Conservation (phyloP, 2,797 vertebrate species). For the Neosalanx taihuensis region DNA sequence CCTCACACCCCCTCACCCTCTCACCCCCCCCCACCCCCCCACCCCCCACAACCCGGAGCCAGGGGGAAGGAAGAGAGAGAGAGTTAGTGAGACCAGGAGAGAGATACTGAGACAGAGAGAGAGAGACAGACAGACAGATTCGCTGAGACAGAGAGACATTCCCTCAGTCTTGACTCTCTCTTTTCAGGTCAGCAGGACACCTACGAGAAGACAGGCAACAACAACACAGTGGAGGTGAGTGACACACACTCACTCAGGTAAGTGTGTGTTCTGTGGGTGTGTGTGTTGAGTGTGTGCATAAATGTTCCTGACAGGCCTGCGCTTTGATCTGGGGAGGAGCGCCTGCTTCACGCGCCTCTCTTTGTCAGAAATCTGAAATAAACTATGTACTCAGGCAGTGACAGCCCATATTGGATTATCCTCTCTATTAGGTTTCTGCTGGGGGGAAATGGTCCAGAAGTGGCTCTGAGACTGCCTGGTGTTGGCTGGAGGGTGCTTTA, state of each 20-base stretch:
- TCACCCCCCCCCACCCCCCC: neutral
- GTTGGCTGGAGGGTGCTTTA: constrained; percentile 46
- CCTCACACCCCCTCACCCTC: neutral
- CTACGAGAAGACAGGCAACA: constrained; percentile 86
- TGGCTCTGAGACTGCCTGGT: neutral
- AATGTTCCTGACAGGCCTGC: neutral
- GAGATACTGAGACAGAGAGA: neutral
- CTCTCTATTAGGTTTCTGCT: too few relatives aligned
- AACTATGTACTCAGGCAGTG: too few relatives aligned
- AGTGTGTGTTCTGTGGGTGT: constrained; percentile 45
- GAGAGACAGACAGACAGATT: neutral
- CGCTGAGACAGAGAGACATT: neutral
- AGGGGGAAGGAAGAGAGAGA: too few relatives aligned
- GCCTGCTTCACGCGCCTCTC: too few relatives aligned
- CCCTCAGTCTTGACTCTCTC: constrained; percentile 11
- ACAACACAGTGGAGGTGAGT: constrained; percentile 97
- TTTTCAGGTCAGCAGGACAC: constrained; percentile 88
- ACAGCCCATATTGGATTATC: too few relatives aligned
- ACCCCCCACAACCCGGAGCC: neutral
- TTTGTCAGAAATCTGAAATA: too few relatives aligned
- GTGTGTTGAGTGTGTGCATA: constrained; percentile 32
- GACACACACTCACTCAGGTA: constrained; percentile 41
- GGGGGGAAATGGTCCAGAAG: too few relatives aligned
- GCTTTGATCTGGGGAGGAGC: too few relatives aligned
- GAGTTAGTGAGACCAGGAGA: too few relatives aligned